Percentiles rank a stretch among this genome's conserved stretches.
phyloP scores from a whole-genome alignment of 2,888 invertebrate genomes.

The Thymelicus lineola region DNA sequence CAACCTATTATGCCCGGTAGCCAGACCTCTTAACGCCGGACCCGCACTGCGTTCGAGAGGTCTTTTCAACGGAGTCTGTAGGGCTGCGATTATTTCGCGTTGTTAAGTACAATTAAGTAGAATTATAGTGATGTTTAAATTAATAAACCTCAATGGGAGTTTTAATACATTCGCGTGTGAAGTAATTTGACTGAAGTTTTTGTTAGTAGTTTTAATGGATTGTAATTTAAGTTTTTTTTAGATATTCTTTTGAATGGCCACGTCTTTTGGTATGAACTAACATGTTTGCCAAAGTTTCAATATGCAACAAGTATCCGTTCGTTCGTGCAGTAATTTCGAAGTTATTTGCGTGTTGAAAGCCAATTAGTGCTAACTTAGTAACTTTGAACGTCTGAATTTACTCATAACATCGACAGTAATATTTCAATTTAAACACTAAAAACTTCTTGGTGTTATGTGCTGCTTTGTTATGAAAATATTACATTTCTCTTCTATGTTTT shows the following conservation, averaged over 20 bases:
- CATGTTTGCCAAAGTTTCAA: constrained; percentile 10
- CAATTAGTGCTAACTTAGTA: constrained; percentile 31
- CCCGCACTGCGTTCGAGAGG: constrained; percentile 40
- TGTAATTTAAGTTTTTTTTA: constrained; percentile 1
- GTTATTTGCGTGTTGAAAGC: constrained; percentile 34
- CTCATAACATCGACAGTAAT: constrained; percentile 21
- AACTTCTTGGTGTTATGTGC: background rate
- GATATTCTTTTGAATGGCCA: background rate
- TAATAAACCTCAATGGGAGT: constrained; percentile 13
- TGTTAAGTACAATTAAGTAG: constrained; percentile 20
- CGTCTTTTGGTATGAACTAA: background rate
- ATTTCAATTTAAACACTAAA: constrained; percentile 16
- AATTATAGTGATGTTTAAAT: constrained; percentile 24
- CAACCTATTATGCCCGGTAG: constrained; percentile 69
- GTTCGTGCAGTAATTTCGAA: constrained; percentile 30
- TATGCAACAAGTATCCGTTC: constrained; percentile 28
- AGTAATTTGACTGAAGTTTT: background rate
- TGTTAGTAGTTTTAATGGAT: background rate
- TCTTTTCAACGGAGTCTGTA: constrained; percentile 27
- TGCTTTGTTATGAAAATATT: background rate
- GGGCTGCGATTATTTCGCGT: constrained; percentile 38
- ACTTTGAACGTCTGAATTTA: constrained; percentile 29
- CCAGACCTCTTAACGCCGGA: constrained; percentile 48
- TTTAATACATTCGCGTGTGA: constrained; percentile 9
- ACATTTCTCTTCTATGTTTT: too few species aligned